phyloP scores from a whole-genome alignment of 2,797 vertebrate species.

The Coccyzus lansbergi region DNA sequence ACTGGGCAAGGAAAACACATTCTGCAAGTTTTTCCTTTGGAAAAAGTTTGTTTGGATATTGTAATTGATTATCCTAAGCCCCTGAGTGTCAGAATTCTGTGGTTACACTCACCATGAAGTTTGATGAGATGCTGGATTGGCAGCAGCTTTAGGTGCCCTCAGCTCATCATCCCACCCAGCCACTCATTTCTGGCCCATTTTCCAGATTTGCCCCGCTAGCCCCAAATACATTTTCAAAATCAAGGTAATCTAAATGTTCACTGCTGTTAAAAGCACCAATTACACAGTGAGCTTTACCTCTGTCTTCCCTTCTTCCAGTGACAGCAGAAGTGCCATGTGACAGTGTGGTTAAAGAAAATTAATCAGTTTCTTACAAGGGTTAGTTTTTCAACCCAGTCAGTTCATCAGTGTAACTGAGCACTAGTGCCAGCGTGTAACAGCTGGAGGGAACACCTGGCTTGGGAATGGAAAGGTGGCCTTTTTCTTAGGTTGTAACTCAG shows the following conservation, averaged over 20 bases:
- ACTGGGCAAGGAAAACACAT: conserved; percentile 22
- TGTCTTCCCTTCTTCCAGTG: background rate
- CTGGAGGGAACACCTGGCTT: background rate
- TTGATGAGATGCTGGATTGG: conserved; percentile 23
- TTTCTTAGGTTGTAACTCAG: background rate
- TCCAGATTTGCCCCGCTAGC: background rate
- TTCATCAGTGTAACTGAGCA: background rate
- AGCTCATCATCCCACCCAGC: background rate
- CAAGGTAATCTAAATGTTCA: background rate
- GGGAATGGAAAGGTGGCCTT: background rate
- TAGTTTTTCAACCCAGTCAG: background rate
- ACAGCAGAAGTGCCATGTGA: background rate
- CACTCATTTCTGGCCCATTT: background rate
- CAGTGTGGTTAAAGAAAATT: background rate
- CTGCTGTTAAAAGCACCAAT: background rate
- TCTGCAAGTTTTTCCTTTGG: conserved; percentile 44
- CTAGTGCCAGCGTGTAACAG: background rate
- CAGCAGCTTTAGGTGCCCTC: background rate
- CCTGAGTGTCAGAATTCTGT: conserved; percentile 15
- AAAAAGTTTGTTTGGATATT: conserved; percentile 47
- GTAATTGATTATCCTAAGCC: conserved; percentile 51
- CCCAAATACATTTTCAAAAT: background rate
- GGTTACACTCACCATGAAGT: background rate
- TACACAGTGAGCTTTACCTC: background rate
- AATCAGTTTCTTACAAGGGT: background rate